These are phyloP conservation scores for Adelognathus sp. DNA, from an alignment of 2,888 invertebrate genomes.

Conservation along the genomic window DNA sequence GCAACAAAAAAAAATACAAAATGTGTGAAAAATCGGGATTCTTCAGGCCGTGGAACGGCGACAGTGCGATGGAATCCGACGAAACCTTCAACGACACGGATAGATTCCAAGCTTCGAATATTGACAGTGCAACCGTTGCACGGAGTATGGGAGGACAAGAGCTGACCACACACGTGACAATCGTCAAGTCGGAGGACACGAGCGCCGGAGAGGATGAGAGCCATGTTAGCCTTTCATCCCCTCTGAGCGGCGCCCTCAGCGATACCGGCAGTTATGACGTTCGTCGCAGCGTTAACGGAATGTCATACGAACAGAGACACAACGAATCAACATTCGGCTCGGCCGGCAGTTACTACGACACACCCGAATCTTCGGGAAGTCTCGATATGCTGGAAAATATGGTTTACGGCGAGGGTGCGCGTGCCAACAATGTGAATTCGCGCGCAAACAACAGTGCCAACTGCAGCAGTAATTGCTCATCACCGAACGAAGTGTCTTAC, in stretches of 20 bases:
- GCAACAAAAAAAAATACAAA: slow-evolving; percentile 54
- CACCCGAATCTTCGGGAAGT: slow-evolving; percentile 45
- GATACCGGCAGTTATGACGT: slow-evolving; percentile 12
- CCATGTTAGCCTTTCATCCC: slow-evolving; percentile 37
- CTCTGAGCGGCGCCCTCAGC: slow-evolving; percentile 42
- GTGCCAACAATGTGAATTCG: not conserved
- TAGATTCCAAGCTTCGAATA: too few relatives aligned
- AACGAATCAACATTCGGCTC: slow-evolving; percentile 51
- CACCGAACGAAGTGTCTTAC: slow-evolving; percentile 17
- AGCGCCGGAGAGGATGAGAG: slow-evolving; percentile 41
- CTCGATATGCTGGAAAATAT: slow-evolving; percentile 58
- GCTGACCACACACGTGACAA: slow-evolving; percentile 13
- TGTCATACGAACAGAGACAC: not conserved
- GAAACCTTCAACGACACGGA: slow-evolving; percentile 11
- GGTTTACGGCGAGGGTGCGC: slow-evolving; percentile 42
- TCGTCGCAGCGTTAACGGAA: not conserved
- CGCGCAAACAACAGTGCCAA: not conserved
- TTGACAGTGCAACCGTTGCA: too few relatives aligned
- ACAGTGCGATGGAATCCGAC: slow-evolving; percentile 1
- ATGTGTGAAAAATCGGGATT: slow-evolving; percentile 56
- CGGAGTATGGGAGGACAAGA: too few relatives aligned
- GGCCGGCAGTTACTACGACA: slow-evolving; percentile 46
- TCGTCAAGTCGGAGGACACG: slow-evolving; percentile 29
- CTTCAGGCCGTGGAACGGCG: slow-evolving; percentile 71
- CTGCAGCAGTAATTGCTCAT: slow-evolving; percentile 35